These are phyloP conservation scores for Corapipo altera DNA, from an alignment of 2,113 vertebrate genomes.

Conservation along the genomic window DNA sequence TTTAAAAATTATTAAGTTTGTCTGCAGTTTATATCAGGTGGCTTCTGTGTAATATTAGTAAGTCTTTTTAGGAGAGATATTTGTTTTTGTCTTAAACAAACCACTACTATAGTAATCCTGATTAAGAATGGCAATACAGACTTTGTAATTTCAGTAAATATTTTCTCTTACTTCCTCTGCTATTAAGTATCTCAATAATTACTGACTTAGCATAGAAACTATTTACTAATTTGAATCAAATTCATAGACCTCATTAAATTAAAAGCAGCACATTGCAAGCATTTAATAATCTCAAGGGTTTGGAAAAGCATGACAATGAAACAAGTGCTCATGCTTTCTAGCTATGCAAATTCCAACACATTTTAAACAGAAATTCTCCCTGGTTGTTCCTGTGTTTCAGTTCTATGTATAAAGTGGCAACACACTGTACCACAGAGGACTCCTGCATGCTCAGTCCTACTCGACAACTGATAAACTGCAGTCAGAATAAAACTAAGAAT, in stretches of 20 bases:
- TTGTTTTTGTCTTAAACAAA: neutral
- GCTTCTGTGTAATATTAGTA: neutral
- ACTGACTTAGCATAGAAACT: neutral
- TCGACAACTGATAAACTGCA: neutral
- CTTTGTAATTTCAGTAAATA: neutral
- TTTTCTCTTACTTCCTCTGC: neutral
- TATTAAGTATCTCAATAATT: neutral
- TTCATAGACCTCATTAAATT: neutral
- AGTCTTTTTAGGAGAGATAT: neutral
- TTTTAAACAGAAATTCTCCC: neutral
- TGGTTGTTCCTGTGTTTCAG: neutral
- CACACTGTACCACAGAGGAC: neutral
- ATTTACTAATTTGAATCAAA: neutral
- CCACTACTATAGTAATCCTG: neutral
- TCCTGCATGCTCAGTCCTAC: neutral
- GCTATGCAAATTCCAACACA: neutral
- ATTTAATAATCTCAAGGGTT: neutral
- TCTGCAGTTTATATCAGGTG: neutral
- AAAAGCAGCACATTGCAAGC: conserved; percentile 1
- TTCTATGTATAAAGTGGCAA: neutral
- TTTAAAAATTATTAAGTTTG: neutral
- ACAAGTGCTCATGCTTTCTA: neutral
- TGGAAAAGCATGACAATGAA: neutral
- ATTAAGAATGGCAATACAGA: neutral
- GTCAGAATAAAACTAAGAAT: neutral